Conservation (phyloP, 2,888 invertebrate genomes). For the Mimumesa dahlbomi region DNA sequence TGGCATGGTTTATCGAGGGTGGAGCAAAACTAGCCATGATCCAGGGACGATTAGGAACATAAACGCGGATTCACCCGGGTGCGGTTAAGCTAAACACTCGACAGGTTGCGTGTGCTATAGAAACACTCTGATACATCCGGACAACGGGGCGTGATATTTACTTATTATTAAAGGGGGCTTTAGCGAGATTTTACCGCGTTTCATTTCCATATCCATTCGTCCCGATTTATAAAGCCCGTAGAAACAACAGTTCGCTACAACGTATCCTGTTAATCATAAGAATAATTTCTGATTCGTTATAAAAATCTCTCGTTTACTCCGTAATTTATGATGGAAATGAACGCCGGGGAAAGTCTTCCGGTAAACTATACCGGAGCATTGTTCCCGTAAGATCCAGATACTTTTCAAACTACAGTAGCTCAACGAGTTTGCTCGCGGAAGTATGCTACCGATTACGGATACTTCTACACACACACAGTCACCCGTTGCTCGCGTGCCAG, state of each 20-base stretch:
- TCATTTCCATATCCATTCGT: not conserved
- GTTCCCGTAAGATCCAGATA: not conserved
- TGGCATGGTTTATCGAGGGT: slow-evolving; percentile 20
- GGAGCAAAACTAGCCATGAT: slow-evolving; percentile 46
- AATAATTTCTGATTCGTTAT: no score
- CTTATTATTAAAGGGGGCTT: slow-evolving; percentile 9
- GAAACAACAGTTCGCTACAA: no score
- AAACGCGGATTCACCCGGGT: slow-evolving; percentile 54
- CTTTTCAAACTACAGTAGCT: slow-evolving; percentile 13
- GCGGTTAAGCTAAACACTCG: slow-evolving; percentile 73
- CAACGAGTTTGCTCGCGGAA: slow-evolving; percentile 11
- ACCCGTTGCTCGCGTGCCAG: not conserved
- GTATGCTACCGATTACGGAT: slow-evolving; percentile 35
- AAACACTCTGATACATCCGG: slow-evolving; percentile 67
- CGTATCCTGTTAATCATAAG: no score
- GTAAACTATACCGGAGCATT: not conserved
- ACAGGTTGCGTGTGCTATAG: slow-evolving; percentile 71
- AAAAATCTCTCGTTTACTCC: no score
- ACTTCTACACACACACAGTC: slow-evolving; percentile 15
- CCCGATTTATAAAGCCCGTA: no score
- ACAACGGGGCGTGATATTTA: slow-evolving; percentile 29
- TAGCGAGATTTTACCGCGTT: not conserved
- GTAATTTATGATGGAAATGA: not conserved
- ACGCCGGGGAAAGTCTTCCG: slow-evolving; percentile 3
- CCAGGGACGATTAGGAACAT: slow-evolving; percentile 61